phyloP scores from a whole-genome alignment of 2,888 invertebrate species.

The Rhorus exstirpatorius region DNA sequence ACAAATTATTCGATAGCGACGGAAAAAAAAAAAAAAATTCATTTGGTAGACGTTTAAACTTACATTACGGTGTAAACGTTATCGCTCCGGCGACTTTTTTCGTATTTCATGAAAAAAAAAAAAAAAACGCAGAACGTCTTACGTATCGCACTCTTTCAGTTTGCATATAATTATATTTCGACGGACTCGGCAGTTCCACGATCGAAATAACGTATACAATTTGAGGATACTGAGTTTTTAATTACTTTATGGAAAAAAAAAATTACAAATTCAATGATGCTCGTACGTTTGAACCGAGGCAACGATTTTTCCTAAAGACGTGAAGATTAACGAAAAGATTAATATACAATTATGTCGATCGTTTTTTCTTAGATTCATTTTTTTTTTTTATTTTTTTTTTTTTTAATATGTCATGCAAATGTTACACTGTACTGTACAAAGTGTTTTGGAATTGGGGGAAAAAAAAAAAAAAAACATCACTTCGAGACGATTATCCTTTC shows the following conservation, averaged over 20 bases:
- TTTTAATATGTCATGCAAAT: slow-evolving; percentile 60
- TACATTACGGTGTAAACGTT: slow-evolving; percentile 13
- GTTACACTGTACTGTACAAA: slow-evolving; percentile 69
- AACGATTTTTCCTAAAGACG: slow-evolving; percentile 60
- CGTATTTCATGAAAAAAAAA: too few relatives aligned
- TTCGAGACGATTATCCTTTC: slow-evolving; percentile 68
- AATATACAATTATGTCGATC: slow-evolving; percentile 64
- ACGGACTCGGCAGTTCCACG: too few relatives aligned
- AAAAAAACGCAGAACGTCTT: too few relatives aligned
- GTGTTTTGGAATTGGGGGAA: slow-evolving; percentile 53
- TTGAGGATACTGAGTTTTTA: too few relatives aligned
- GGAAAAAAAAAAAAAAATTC: slow-evolving; percentile 68
- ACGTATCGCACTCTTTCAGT: too few relatives aligned
- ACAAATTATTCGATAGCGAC: slow-evolving; percentile 73
- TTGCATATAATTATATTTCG: too few relatives aligned
- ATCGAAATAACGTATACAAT: too few relatives aligned
- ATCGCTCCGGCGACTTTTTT: too few relatives aligned
- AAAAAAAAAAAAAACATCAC: slow-evolving; percentile 49
- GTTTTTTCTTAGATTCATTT: slow-evolving; percentile 11
- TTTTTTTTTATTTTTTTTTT: slow-evolving; percentile 30
- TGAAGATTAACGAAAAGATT: slow-evolving; percentile 76
- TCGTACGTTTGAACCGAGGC: slow-evolving; percentile 52
- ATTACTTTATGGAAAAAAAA: slow-evolving; percentile 69
- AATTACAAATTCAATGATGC: slow-evolving; percentile 64
- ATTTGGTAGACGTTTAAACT: slow-evolving; percentile 63